Evolutionary conservation across 2,797 vertebrate species (phyloP).

Genomic region (Lepus oiostolus): DNA sequence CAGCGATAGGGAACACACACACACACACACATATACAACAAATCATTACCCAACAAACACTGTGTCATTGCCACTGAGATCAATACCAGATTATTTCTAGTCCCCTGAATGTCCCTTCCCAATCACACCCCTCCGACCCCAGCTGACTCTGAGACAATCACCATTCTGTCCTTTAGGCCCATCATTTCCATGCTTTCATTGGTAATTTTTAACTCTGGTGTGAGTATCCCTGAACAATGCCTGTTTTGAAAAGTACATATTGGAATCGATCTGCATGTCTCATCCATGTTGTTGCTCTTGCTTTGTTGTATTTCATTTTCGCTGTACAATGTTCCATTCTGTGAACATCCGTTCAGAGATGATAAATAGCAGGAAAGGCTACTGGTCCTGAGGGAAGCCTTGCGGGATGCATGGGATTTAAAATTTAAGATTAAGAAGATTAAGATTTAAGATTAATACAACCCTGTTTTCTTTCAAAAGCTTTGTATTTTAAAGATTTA

Average conservation of each 20-base stretch:
- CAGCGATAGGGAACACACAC: not conserved
- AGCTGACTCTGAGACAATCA: not conserved
- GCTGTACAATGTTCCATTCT: not conserved
- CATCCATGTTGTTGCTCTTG: not conserved
- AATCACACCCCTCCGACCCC: not conserved
- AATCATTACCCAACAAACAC: not conserved
- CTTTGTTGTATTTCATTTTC: not conserved
- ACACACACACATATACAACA: not conserved
- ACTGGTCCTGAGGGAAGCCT: not conserved
- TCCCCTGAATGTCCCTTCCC: not conserved
- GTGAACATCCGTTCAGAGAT: not conserved
- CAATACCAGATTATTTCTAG: not conserved
- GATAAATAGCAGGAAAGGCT: not conserved
- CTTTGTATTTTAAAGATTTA: not conserved
- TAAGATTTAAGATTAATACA: not conserved
- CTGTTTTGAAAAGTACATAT: not conserved
- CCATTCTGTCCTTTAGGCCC: not conserved
- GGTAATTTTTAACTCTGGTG: not conserved
- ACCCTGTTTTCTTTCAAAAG: not conserved
- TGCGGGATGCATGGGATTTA: not conserved
- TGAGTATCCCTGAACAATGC: not conserved
- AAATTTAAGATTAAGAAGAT: no score
- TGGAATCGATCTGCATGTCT: not conserved
- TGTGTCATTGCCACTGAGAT: not conserved
- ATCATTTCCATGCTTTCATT: slow-evolving; percentile 17